These are phyloP conservation scores for Marcusenius ussheri DNA, from an alignment of 2,113 vertebrate species.

Conservation along the genomic window DNA sequence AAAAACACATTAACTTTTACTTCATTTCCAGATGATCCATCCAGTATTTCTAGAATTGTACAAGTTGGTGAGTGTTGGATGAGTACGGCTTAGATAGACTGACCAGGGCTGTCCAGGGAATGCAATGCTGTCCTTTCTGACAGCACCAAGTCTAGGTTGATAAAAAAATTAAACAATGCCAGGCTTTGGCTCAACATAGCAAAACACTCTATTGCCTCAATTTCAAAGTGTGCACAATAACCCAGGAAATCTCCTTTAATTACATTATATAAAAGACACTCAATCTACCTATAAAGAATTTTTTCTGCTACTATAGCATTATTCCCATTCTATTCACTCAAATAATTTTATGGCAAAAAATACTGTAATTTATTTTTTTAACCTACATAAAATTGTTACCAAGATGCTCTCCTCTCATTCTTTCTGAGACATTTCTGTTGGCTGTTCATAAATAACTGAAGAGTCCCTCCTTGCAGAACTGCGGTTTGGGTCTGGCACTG, in stretches of 20 bases:
- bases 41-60: background rate
- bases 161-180: background rate
- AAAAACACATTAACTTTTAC: background rate
- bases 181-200: background rate
- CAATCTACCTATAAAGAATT: background rate
- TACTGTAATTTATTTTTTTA: background rate
- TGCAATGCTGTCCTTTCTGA: background rate
- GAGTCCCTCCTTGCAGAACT: background rate
- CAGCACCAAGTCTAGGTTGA: background rate
- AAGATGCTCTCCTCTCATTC: background rate
- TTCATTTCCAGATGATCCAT: background rate
- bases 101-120: background rate
- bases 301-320: background rate
- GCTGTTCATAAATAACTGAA: slow-evolving; percentile 11
- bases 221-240: background rate
- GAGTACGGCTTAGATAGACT: background rate
- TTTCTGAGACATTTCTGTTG: slow-evolving; percentile 4
- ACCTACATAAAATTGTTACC: background rate
- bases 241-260: background rate
- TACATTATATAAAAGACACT: background rate
- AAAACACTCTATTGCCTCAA: background rate
- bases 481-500: background rate
- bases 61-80: background rate
- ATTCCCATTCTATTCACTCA: background rate
- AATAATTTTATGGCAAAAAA: background rate